Percentiles rank a stretch among this genome's conserved stretches.
Evolutionary conservation across 1,140 invertebrate genomes (phyloP).

Genomic region (Musca vetustissima): DNA sequence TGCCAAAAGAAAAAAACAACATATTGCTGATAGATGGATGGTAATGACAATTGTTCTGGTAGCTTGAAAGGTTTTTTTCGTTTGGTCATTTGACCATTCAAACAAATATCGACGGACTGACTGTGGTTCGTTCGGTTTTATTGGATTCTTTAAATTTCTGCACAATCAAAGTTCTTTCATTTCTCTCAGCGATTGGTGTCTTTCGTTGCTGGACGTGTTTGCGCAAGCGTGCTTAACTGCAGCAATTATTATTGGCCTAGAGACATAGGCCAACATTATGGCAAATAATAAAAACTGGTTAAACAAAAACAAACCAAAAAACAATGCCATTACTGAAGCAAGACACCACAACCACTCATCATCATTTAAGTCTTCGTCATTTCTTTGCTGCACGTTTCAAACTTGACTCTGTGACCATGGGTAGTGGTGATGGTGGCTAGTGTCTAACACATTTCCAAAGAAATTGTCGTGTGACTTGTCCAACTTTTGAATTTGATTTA

Average conservation of each 20-base stretch:
- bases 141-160: background rate
- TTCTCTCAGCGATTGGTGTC: background rate
- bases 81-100: background rate
- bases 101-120: too few species aligned
- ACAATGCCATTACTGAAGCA: constrained; percentile 2
- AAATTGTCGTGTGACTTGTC: constrained; percentile 21
- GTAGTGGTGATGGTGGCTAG: background rate
- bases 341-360: too few species aligned
- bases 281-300: background rate
- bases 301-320: constrained; percentile 11
- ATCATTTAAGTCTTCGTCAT: too few species aligned
- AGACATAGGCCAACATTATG: background rate
- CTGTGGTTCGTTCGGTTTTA: background rate
- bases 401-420: too few species aligned
- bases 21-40: too few species aligned
- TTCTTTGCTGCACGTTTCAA: too few species aligned
- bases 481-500: too few species aligned
- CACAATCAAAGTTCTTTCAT: background rate
- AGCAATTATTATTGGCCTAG: constrained; percentile 17
- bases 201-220: background rate
- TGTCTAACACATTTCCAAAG: constrained; percentile 5
- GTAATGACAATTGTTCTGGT: too few species aligned
- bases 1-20: too few species aligned
- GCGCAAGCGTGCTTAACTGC: background rate
- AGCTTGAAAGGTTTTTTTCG: background rate